A percentile compares a stretch with the other conserved stretches of the same genome.
Conservation (phyloP, 2,113 vertebrate genomes). For the Dipodomys merriami region DNA sequence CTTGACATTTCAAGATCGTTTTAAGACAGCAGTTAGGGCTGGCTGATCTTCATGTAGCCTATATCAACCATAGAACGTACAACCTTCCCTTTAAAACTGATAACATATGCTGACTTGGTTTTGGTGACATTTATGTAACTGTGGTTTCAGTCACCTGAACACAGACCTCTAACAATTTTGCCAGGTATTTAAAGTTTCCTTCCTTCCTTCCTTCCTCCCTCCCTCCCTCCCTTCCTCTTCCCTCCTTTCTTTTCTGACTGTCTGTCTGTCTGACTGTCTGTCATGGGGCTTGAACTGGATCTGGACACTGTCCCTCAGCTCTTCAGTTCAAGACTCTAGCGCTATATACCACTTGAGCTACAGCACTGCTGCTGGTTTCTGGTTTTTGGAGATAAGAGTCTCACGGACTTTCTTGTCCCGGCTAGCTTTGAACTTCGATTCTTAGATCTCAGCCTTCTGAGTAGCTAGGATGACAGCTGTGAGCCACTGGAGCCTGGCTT, state of each 20-base stretch:
- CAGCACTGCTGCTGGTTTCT: no score
- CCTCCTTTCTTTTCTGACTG: background rate
- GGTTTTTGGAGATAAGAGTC: no score
- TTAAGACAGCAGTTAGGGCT: background rate
- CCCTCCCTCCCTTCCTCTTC: no score
- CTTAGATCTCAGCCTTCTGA: no score
- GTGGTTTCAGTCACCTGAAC: background rate
- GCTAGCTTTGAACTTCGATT: no score
- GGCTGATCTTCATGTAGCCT: slow-evolving; percentile 20
- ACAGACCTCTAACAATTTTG: slow-evolving; percentile 32
- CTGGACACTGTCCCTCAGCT: no score
- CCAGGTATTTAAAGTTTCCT: background rate
- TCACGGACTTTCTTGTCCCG: no score
- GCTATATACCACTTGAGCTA: no score
- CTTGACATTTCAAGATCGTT: slow-evolving; percentile 12
- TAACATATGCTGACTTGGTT: background rate
- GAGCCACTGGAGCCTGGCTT: no score
- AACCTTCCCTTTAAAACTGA: slow-evolving; percentile 9
- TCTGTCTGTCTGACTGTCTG: background rate
- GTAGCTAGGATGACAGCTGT: no score
- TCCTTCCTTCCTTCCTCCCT: background rate
- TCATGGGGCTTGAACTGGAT: no score
- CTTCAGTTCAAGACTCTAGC: no score
- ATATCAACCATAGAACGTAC: background rate
- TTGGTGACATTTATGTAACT: background rate